Base-by-base conservation (phyloP, 2,888 invertebrate species). In the Heteromyza rotundicornis region DNA sequence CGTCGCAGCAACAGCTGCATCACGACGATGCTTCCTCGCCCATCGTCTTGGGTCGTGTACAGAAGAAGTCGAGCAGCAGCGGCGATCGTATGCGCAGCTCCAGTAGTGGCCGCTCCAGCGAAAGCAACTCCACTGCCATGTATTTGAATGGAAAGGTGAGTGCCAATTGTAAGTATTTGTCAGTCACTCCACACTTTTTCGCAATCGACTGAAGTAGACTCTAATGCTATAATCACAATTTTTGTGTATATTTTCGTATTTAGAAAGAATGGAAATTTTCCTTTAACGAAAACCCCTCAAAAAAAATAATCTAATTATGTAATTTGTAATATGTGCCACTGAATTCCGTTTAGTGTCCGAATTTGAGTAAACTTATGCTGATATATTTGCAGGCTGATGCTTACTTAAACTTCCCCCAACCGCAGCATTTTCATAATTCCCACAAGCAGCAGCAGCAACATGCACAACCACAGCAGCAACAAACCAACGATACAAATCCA, bases 131-230 rank as follows among this genome's bases (percentile, higher is more conserved):
- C 19, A 14, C 19, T 14, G 70, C 36, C 63, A 71, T 70, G 44
- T 77, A 79, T 67, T 77, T 80, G 66, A 79, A 78, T 73, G 75
- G 80, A 70, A 79, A 80, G 80, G 79, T 79, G 74, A 70, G 78
- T 79, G 69, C 68, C 67, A 67, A 71, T 74, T 71, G 73, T 78
- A 74, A 74, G 74, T 74, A 75, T 68, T 67, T n/a, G n/a, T n/a
- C n/a, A n/a, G n/a, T n/a, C n/a, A n/a, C n/a, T n/a, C n/a, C n/a
- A n/a, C n/a, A n/a, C n/a, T n/a, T n/a, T n/a, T n/a, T n/a, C n/a
- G n/a, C n/a, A n/a, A n/a, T n/a, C n/a, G n/a, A n/a, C n/a, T n/a
- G n/a, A n/a, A n/a, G n/a, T n/a, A n/a, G n/a, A n/a, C n/a, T n/a
- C n/a, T n/a, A n/a, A n/a, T n/a, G n/a, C n/a, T n/a, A n/a, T n/a